phyloP scores from a whole-genome alignment of 2,113 vertebrate genomes.

The Coregonus clupeaformis region DNA sequence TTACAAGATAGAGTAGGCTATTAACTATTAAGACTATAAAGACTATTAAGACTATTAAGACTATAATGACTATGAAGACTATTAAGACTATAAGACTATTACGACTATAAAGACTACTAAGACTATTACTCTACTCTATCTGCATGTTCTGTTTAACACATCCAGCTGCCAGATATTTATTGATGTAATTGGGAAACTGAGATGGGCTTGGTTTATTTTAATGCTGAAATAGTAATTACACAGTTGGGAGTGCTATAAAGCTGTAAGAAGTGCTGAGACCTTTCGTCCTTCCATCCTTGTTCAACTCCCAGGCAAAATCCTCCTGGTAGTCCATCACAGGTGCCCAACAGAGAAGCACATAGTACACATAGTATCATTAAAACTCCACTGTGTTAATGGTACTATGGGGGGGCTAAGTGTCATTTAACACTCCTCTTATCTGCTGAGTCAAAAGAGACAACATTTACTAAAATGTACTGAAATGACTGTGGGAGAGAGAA shows the following conservation, averaged over 20 bases:
- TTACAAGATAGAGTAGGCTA: too few species aligned
- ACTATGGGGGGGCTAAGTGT: too few species aligned
- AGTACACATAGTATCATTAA: background rate
- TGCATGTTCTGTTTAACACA: conserved; percentile 4
- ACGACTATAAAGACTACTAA: too few species aligned
- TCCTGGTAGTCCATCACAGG: background rate
- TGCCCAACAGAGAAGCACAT: background rate
- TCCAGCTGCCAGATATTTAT: too few species aligned
- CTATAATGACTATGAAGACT: too few species aligned
- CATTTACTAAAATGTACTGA: background rate
- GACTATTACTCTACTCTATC: conserved; percentile 27
- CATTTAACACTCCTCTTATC: background rate
- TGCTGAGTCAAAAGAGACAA: background rate
- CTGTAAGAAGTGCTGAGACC: conserved; percentile 15
- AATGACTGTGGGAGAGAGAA: background rate
- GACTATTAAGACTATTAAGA: too few species aligned
- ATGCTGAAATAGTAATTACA: conserved; percentile 44
- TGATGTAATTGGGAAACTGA: too few species aligned
- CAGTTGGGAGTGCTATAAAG: conserved; percentile 24
- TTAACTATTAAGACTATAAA: too few species aligned
- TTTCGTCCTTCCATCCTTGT: background rate
- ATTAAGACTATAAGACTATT: too few species aligned
- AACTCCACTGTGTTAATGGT: too few species aligned
- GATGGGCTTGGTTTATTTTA: conserved; percentile 17
- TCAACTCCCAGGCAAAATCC: conserved; percentile 5